Evolutionary conservation across 2,113 vertebrate genomes (phyloP).

Genomic region (Antechinus stuartii): DNA sequence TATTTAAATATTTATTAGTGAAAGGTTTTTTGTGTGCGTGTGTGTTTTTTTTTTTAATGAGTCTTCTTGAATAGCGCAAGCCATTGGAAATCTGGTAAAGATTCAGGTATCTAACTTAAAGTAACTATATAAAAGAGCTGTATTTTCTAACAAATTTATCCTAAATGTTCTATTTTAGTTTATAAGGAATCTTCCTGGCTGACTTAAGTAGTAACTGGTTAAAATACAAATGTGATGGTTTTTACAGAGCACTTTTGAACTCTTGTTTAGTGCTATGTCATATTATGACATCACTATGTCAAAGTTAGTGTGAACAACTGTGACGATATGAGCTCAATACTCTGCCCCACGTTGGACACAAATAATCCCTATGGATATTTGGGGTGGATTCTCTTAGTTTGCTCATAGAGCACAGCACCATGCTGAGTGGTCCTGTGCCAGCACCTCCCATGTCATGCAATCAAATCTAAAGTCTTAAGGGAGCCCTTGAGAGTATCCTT

Average conservation of each 20-base stretch:
- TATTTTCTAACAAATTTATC: background rate
- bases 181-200: background rate
- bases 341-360: no score
- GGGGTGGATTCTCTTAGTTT: no score
- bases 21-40: background rate
- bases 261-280: background rate
- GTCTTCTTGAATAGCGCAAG: background rate
- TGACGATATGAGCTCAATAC: no score
- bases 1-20: no score
- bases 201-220: background rate
- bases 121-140: background rate
- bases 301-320: no score
- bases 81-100: background rate
- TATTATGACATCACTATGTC: background rate
- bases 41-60: background rate
- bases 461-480: no score
- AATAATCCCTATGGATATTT: no score
- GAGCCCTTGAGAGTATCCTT: no score
- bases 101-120: background rate
- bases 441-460: no score
- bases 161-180: slow-evolving; percentile 8
- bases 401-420: no score
- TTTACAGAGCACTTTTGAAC: background rate
- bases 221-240: background rate
- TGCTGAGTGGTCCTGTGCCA: no score